phyloP scores from a whole-genome alignment of 2,888 invertebrate genomes.

The Drosophila seclusa region DNA sequence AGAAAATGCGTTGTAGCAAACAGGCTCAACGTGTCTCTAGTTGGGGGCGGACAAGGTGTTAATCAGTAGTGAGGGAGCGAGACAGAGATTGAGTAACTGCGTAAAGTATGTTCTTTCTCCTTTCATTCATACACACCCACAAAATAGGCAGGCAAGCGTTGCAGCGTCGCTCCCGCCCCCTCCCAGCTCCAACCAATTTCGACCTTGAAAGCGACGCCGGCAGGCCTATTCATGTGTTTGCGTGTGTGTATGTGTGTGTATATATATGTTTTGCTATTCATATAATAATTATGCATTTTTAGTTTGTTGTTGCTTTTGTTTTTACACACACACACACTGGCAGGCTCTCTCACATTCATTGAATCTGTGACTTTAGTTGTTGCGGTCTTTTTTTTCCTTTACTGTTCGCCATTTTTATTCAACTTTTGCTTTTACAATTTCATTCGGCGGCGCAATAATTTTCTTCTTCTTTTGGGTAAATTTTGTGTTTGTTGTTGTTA shows the following conservation, averaged over 20 bases:
- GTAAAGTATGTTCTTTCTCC: constrained; percentile 9
- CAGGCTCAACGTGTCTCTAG: constrained; percentile 28
- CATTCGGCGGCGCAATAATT: constrained; percentile 77
- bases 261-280: constrained; percentile 36
- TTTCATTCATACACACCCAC: constrained; percentile 22
- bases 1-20: constrained; percentile 57
- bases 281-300: constrained; percentile 58
- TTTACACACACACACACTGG: constrained; percentile 10
- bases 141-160: constrained; percentile 15
- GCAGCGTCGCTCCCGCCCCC: constrained; percentile 10
- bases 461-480: constrained; percentile 65
- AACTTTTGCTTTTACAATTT: constrained; percentile 74
- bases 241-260: constrained; percentile 2
- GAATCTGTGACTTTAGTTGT: constrained; percentile 22
- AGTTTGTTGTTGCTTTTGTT: constrained; percentile 48
- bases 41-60: constrained; percentile 15
- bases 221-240: constrained; percentile 39
- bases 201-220: constrained; percentile 54
- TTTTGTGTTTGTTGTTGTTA: constrained; percentile 49
- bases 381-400: constrained; percentile 32
- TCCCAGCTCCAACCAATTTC: constrained; percentile 3
- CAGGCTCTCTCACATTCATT: constrained; percentile 3
- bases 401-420: constrained; percentile 65
- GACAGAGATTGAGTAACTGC: constrained; percentile 3
- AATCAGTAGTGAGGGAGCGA: not conserved